Conservation (phyloP, 1,140 invertebrate genomes). For the Trichonephila clavata region DNA sequence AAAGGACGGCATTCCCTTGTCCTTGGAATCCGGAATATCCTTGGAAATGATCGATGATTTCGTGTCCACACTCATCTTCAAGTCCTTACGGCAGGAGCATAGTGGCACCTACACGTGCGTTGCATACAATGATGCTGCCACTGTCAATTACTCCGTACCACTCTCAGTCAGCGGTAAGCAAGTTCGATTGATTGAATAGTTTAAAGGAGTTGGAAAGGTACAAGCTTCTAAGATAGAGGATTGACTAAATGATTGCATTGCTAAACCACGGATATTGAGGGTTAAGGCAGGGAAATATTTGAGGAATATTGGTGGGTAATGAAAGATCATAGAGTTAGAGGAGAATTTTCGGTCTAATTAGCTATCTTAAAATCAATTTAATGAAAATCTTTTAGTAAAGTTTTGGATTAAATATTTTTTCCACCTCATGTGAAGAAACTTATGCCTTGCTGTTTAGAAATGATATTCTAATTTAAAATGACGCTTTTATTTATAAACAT, state of each 20-base stretch:
- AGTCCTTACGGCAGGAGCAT: conserved; percentile 80
- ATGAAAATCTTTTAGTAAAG: no score
- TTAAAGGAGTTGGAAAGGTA: conserved; percentile 35
- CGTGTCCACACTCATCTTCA: conserved; percentile 80
- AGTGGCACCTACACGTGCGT: conserved; percentile 82
- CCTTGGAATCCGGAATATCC: conserved; percentile 79
- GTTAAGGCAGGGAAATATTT: background rate
- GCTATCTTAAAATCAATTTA: no score
- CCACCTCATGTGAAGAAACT: no score
- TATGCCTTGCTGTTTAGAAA: no score
- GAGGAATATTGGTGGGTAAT: no score
- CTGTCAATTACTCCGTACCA: conserved; percentile 80
- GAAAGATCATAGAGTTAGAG: background rate
- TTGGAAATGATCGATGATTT: conserved; percentile 77
- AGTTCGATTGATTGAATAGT: conserved; percentile 26
- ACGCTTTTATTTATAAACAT: no score
- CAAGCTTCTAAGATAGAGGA: background rate
- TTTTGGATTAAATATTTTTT: no score
- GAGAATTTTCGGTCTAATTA: no score
- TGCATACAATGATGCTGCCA: conserved; percentile 81
- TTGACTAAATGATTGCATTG: conserved; percentile 13
- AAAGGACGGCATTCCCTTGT: conserved; percentile 85
- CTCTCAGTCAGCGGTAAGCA: conserved; percentile 81
- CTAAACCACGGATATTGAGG: background rate
- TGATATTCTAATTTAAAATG: no score